Conservation (phyloP, 2,888 invertebrate species). For the Brachylomia viminalis region DNA sequence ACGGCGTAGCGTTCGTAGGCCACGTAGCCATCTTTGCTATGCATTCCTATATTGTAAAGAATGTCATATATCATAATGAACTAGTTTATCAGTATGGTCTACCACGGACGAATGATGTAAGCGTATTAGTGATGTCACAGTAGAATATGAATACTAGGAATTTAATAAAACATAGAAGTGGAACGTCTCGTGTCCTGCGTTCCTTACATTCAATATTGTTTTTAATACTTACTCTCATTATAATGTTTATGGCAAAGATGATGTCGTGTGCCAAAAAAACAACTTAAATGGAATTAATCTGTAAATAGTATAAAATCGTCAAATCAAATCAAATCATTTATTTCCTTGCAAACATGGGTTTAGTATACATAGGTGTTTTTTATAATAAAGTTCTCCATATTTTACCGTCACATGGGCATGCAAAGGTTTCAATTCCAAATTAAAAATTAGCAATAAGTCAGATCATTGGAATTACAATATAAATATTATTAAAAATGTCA, state of each 20-base stretch:
- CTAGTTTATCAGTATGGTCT: background rate
- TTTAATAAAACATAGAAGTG: conserved; percentile 46
- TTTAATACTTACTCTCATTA: conserved; percentile 7
- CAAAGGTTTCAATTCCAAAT: too few species aligned
- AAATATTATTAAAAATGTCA: too few species aligned
- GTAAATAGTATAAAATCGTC: background rate
- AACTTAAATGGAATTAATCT: background rate
- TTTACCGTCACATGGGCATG: too few species aligned
- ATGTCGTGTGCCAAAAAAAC: too few species aligned
- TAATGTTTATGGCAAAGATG: background rate
- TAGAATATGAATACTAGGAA: conserved; percentile 54
- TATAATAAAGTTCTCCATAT: too few species aligned
- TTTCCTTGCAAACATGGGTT: too few species aligned
- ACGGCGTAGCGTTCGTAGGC: conserved; percentile 31
- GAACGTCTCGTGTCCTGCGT: background rate
- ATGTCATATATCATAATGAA: conserved; percentile 41
- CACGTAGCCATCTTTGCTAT: background rate
- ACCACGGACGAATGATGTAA: conserved; percentile 20
- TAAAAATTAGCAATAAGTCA: too few species aligned
- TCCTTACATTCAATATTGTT: conserved; percentile 10
- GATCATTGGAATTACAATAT: too few species aligned
- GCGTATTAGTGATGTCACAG: conserved; percentile 18
- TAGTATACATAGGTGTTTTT: too few species aligned
- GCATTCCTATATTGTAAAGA: conserved; percentile 28
- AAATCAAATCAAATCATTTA: too few species aligned